Evolutionary conservation across 2,797 vertebrate species (phyloP).

Genomic region (Podarcis lilfordi): DNA sequence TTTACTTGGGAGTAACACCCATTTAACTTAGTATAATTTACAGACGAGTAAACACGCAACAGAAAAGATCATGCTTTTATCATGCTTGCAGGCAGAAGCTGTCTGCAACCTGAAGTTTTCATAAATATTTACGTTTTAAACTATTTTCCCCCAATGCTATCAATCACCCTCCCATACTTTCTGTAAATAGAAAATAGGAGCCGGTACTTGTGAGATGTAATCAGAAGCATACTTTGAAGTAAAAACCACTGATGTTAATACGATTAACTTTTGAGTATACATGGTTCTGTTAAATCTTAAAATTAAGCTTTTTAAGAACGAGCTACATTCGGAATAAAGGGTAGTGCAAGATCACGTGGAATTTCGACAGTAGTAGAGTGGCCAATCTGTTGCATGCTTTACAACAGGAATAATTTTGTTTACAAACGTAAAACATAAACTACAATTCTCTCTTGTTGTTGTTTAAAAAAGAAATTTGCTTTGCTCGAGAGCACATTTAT

Average conservation of each 20-base stretch:
- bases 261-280: not conserved
- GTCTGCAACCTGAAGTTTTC: not conserved
- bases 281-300: not conserved
- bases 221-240: not conserved
- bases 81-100: not conserved
- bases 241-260: not conserved
- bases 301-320: not conserved
- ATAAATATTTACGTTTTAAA: not conserved
- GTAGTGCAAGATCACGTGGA: not conserved
- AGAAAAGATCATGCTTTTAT: not conserved
- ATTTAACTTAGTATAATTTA: not conserved
- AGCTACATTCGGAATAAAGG: not conserved
- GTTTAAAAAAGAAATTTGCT: not conserved
- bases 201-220: not conserved
- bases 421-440: not conserved
- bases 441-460: not conserved
- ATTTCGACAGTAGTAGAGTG: constrained; percentile 56
- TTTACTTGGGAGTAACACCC: not conserved
- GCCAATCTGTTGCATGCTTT: not conserved
- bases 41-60: not conserved
- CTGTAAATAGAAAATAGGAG: too few species aligned
- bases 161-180: not conserved
- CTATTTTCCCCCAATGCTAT: not conserved
- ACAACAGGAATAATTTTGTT: not conserved
- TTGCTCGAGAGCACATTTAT: not conserved